Percentiles rank a stretch among this genome's conserved stretches.
Conservation (phyloP, 1,140 invertebrate genomes). For the Formica exsecta region DNA sequence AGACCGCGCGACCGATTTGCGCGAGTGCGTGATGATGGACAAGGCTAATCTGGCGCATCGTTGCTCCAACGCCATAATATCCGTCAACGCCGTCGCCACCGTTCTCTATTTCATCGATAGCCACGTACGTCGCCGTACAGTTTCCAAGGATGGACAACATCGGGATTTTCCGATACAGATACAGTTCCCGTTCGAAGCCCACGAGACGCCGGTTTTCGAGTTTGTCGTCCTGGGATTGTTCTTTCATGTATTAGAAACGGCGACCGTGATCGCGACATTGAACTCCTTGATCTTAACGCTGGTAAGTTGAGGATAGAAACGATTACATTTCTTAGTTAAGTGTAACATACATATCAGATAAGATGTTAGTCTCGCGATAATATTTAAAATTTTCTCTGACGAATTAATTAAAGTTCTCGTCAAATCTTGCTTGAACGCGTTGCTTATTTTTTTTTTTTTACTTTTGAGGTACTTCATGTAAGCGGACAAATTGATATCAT, state of each 20-base stretch:
- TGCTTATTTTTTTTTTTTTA: slow-evolving; percentile 32
- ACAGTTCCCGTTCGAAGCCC: slow-evolving; percentile 37
- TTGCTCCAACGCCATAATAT: slow-evolving; percentile 41
- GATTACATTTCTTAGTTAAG: background rate
- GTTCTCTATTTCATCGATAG: slow-evolving; percentile 29
- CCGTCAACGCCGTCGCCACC: background rate
- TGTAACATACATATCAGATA: background rate
- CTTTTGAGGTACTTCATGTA: slow-evolving; percentile 56
- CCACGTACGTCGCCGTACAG: background rate
- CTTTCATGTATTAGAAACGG: slow-evolving; percentile 34
- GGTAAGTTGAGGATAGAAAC: slow-evolving; percentile 28
- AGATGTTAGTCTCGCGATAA: background rate
- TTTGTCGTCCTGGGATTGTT: slow-evolving; percentile 36
- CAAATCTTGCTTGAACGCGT: background rate
- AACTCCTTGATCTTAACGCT: slow-evolving; percentile 52
- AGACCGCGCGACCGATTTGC: background rate
- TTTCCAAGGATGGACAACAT: background rate
- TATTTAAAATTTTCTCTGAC: background rate
- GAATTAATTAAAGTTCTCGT: background rate
- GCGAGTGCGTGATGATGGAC: slow-evolving; percentile 33
- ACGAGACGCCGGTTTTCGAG: slow-evolving; percentile 41
- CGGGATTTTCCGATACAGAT: slow-evolving; percentile 52
- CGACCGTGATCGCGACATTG: slow-evolving; percentile 42
- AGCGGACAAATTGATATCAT: slow-evolving; percentile 64
- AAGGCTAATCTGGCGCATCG: slow-evolving; percentile 32